These are phyloP conservation scores for Tetramorium simillimum DNA, from an alignment of 1,140 invertebrate species.

Conservation along the genomic window DNA sequence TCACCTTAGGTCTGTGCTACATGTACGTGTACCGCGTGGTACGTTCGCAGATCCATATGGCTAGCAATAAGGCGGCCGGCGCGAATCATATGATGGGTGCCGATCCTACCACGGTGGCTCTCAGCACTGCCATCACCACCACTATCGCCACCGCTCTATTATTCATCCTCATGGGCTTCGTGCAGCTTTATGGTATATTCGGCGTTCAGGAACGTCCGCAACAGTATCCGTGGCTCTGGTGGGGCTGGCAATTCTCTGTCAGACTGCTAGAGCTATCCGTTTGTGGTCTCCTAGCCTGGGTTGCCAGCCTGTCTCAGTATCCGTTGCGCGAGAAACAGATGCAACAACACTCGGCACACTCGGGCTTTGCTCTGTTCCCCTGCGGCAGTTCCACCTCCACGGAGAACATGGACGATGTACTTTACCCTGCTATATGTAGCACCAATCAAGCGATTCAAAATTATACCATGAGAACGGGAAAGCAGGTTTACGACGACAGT, in stretches of 20 bases:
- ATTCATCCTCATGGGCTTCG: conserved; percentile 91
- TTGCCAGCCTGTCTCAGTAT: conserved; percentile 89
- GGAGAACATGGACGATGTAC: conserved; percentile 87
- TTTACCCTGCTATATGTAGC: conserved; percentile 93
- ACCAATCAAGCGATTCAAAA: conserved; percentile 94
- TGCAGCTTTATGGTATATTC: conserved; percentile 94
- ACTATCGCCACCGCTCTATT: conserved; percentile 93
- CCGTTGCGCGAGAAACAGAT: conserved; percentile 85
- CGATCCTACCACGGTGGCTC: conserved; percentile 83
- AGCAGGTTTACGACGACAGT: conserved; percentile 90
- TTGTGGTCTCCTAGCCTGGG: conserved; percentile 93
- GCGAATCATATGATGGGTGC: conserved; percentile 79
- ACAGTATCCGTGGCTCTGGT: conserved; percentile 92
- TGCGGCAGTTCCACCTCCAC: conserved; percentile 91
- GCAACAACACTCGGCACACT: conserved; percentile 84
- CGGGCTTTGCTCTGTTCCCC: conserved; percentile 91
- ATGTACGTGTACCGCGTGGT: conserved; percentile 91
- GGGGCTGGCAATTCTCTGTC: conserved; percentile 94
- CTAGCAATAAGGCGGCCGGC: conserved; percentile 79
- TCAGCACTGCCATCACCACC: conserved; percentile 92
- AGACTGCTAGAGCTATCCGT: conserved; percentile 94
- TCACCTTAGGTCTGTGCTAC: conserved; percentile 93
- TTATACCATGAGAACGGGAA: conserved; percentile 91
- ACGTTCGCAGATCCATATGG: conserved; percentile 79
- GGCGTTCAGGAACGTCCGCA: conserved; percentile 88